Percentiles rank a stretch among this genome's conserved stretches.
These are phyloP conservation scores for Stichopus chloronotus DNA, from an alignment of 35 echinoderm and acorn worm genomes.

Conservation along the genomic window DNA sequence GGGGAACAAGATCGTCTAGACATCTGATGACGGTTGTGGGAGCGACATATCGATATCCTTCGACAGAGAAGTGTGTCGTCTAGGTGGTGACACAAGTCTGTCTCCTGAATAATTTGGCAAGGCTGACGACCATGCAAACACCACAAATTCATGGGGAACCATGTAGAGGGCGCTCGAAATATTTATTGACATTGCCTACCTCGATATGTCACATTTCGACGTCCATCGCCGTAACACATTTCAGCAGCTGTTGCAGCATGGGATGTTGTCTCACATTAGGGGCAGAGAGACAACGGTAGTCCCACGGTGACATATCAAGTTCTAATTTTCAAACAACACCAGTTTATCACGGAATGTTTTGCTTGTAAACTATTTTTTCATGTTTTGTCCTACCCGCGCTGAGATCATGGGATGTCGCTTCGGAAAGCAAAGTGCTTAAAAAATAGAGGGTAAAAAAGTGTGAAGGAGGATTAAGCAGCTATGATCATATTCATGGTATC, in stretches of 20 bases:
- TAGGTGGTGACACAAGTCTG: too few relatives aligned
- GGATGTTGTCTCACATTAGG: neutral
- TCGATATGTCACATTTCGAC: neutral
- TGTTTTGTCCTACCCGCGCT: neutral
- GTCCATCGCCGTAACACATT: neutral
- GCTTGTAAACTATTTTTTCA: neutral
- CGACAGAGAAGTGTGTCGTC: too few relatives aligned
- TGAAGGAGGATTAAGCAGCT: too few relatives aligned
- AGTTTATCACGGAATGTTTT: neutral
- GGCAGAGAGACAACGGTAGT: neutral
- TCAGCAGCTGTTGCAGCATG: neutral
- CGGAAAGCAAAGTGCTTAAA: too few relatives aligned
- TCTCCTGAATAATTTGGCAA: too few relatives aligned
- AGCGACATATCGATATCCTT: too few relatives aligned
- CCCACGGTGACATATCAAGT: conserved; percentile 7
- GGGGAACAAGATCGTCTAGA: too few relatives aligned
- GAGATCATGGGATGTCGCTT: neutral
- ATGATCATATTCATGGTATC: too few relatives aligned
- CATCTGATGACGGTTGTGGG: too few relatives aligned
- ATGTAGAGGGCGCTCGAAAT: neutral
- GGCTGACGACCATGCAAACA: too few relatives aligned
- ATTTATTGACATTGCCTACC: neutral
- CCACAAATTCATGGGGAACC: too few relatives aligned
- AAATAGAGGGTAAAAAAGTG: too few relatives aligned
- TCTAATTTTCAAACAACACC: neutral